Base-by-base conservation (phyloP, 2,797 vertebrate species). In the Sternotherus odoratus region DNA sequence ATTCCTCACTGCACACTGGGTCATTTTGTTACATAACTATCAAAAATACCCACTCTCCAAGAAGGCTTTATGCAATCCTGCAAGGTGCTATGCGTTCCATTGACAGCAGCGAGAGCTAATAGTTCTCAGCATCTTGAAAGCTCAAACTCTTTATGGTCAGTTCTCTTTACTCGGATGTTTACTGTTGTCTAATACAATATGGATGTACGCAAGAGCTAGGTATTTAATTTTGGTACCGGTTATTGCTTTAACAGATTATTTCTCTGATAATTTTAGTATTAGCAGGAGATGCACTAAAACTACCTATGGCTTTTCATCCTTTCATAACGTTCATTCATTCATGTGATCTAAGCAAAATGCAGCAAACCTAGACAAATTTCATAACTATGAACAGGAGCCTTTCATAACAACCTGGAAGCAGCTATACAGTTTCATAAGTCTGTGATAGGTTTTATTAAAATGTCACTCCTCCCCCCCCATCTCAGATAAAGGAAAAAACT, bases 211-310 rank as follows among this genome's bases (percentile, higher is more conserved):
- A 56, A 83, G 54, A 7, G 46, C 23, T 19, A 21, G 23, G 23
- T 56, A 4, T 16, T 66, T 36, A 17, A 66, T 66, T 69, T 69
- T 48, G 10, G 15, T 57, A 5, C 13, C 30, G 12, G 48, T 1
- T 26, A 5, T 86, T 48, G 23, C 10, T 91, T 75, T 33, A 0
- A 0, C 6, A 60, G 21, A 7, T 53, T 21, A 36, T 6, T 11
- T 9, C 11, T n/a, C 28, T 93, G 75, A 46, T 39, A 77, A 21
- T 10, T 11, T 4, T 56, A n/a, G 46, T 72, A 57, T 54, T 3
- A 54, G 46, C 15, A 86, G 30, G 69, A 53, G 49, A 83, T n/a
- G 8, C 10, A 13, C 39, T 63, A 6, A 60, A 66, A 28, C 3
- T 10, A 53, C 43, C 48, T 60, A 7, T 1, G 46, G 78, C 57